These are phyloP conservation scores for Bombus affinis DNA, from an alignment of 1,140 invertebrate genomes.

Conservation along the genomic window DNA sequence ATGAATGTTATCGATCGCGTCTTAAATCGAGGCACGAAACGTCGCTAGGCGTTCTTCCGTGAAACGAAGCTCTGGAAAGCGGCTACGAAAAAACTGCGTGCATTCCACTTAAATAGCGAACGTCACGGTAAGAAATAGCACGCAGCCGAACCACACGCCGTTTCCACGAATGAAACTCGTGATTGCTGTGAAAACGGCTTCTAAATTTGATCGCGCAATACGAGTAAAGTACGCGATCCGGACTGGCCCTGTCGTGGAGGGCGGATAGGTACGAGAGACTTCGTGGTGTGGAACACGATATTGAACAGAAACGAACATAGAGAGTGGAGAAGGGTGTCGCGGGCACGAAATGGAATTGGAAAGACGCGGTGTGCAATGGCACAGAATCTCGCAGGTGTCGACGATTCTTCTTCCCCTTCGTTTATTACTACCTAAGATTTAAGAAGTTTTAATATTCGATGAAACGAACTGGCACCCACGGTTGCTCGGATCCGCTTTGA, in stretches of 20 bases:
- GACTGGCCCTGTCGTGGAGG: background rate
- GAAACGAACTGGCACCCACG: constrained; percentile 44
- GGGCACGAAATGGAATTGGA: constrained; percentile 40
- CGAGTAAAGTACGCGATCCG: constrained; percentile 24
- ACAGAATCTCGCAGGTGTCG: constrained; percentile 70
- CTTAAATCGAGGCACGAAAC: background rate
- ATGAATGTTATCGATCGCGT: background rate
- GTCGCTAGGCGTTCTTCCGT: background rate
- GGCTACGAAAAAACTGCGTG: constrained; percentile 23
- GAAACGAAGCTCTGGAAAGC: background rate
- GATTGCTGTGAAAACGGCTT: constrained; percentile 50
- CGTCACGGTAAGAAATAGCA: constrained; percentile 62
- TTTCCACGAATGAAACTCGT: constrained; percentile 59
- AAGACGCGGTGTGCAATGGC: constrained; percentile 53
- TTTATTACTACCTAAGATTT: constrained; percentile 71
- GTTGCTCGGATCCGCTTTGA: constrained; percentile 23
- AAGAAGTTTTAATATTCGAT: constrained; percentile 79
- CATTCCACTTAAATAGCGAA: constrained; percentile 45
- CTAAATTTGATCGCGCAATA: constrained; percentile 65
- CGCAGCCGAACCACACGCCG: constrained; percentile 49
- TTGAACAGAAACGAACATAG: constrained; percentile 15
- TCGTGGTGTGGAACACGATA: constrained; percentile 12
- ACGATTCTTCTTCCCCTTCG: constrained; percentile 66
- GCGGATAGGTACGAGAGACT: background rate
- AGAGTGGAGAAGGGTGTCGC: constrained; percentile 4